phyloP scores from a whole-genome alignment of 2,888 invertebrate species.

The Nomada goodeniana region DNA sequence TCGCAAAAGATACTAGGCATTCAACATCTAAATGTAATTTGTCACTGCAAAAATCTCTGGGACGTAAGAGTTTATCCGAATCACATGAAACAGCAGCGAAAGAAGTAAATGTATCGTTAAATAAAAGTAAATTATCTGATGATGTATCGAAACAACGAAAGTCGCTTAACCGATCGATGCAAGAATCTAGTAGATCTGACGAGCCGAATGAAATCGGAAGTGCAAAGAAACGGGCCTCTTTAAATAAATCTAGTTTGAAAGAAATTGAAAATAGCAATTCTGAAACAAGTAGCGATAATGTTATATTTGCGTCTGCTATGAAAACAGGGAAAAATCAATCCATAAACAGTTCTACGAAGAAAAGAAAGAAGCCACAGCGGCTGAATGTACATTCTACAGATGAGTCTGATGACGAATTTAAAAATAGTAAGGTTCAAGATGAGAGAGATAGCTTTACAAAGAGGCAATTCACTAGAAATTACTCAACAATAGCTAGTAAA shows the following conservation, averaged over 20 bases:
- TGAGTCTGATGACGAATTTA: constrained; percentile 19
- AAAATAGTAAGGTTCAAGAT: background rate
- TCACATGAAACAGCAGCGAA: background rate
- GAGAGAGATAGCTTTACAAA: background rate
- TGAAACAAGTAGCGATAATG: background rate
- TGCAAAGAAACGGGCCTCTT: constrained; percentile 28
- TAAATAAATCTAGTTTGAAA: constrained; percentile 37
- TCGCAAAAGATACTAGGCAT: constrained; percentile 6
- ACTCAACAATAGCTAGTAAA: constrained; percentile 54
- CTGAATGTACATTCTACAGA: background rate
- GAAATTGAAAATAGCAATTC: constrained; percentile 20
- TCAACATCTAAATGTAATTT: background rate
- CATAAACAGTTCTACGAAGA: constrained; percentile 28
- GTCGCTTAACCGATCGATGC: constrained; percentile 38
- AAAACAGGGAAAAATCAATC: constrained; percentile 20
- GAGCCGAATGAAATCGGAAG: constrained; percentile 39
- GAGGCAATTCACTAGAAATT: constrained; percentile 28
- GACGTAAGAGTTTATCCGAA: background rate
- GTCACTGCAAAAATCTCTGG: constrained; percentile 3
- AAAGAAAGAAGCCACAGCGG: constrained; percentile 12
- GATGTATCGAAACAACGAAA: background rate
- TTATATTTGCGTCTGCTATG: background rate
- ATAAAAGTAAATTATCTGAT: constrained; percentile 10
- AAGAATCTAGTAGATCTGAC: constrained; percentile 6
- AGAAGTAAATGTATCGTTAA: background rate